Percentiles rank a stretch among this genome's conserved stretches.
These are phyloP conservation scores for Ancistrus triradiatus DNA, from an alignment of 2,113 vertebrate genomes.

Conservation along the genomic window DNA sequence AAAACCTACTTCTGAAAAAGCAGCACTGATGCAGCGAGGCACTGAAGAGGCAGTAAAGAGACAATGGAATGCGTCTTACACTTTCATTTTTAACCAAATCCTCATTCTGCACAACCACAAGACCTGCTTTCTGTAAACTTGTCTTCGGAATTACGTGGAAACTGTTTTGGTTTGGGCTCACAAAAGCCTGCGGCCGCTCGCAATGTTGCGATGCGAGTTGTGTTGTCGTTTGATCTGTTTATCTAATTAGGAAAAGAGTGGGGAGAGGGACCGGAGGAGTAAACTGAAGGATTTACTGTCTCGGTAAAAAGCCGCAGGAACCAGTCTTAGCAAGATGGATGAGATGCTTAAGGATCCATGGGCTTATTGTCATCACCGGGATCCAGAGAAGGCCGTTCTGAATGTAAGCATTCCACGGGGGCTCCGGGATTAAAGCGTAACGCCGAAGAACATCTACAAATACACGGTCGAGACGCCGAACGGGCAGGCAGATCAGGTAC, in stretches of 20 bases:
- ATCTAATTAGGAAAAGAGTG: constrained; percentile 38
- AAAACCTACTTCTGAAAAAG: too few relatives aligned
- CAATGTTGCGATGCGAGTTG: constrained; percentile 18
- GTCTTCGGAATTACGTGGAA: constrained; percentile 18
- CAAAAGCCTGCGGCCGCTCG: constrained; percentile 21
- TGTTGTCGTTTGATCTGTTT: constrained; percentile 37
- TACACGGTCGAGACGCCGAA: not conserved
- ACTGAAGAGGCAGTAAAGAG: too few relatives aligned
- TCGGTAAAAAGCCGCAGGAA: constrained; percentile 46
- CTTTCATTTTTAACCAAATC: not conserved
- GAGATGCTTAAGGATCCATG: constrained; percentile 29
- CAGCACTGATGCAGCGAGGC: too few relatives aligned
- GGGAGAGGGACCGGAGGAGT: not conserved
- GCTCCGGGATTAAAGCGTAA: constrained; percentile 9
- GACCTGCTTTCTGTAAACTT: constrained; percentile 28
- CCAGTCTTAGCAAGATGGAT: constrained; percentile 36
- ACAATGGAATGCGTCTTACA: constrained; percentile 40
- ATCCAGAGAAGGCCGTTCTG: constrained; percentile 19
- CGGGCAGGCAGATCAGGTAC: not conserved
- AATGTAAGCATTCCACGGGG: not conserved
- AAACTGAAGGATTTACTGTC: constrained; percentile 39
- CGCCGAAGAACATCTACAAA: constrained; percentile 10
- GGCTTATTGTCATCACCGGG: not conserved
- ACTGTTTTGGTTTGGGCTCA: constrained; percentile 24
- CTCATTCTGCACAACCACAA: constrained; percentile 2